These are phyloP conservation scores for Hypocryptadius cinnamomeus DNA, from an alignment of 2,113 vertebrate species.

Conservation along the genomic window DNA sequence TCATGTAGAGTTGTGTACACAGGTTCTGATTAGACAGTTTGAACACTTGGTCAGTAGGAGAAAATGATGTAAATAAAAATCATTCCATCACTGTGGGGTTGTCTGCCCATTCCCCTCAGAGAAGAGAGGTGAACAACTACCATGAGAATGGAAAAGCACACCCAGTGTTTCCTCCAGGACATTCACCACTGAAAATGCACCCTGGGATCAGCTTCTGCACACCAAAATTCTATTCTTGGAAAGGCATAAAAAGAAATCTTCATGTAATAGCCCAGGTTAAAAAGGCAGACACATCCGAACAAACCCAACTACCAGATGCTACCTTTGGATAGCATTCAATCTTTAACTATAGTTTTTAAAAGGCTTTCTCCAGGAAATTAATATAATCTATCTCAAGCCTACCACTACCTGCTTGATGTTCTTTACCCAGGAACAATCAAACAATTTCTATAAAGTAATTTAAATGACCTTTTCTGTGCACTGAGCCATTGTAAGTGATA, in stretches of 20 bases:
- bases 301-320: neutral
- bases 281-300: neutral
- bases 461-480: neutral
- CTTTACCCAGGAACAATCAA: neutral
- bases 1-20: neutral
- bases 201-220: neutral
- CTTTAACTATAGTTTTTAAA: neutral
- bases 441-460: neutral
- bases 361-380: neutral
- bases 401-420: neutral
- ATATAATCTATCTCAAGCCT: neutral
- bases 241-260: neutral
- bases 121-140: neutral
- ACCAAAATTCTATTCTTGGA: neutral
- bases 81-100: neutral
- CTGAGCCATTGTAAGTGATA: neutral
- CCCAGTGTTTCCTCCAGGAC: neutral
- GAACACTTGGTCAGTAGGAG: neutral
- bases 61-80: neutral
- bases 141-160: neutral
- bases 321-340: neutral
- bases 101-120: neutral
- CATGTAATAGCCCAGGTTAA: neutral
- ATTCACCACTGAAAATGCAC: neutral
- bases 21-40: neutral